Conservation (phyloP, 2,797 vertebrate species). For the Pempheris klunzingeri region DNA sequence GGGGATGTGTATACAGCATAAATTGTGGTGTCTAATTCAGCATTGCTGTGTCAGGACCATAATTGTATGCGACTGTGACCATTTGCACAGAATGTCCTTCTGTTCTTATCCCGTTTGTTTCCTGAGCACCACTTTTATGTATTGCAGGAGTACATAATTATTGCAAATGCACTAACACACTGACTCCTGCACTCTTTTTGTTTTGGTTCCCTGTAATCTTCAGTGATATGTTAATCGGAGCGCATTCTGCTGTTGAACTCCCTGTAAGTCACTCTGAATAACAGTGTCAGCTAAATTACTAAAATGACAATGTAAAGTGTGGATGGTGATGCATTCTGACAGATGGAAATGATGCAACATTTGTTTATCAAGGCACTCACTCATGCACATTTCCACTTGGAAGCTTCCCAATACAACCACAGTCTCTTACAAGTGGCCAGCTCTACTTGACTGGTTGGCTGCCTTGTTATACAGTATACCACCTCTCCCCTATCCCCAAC, state of each 20-base stretch:
- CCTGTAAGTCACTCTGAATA: conserved; percentile 30
- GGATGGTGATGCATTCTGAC: conserved; percentile 45
- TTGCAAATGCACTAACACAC: neutral
- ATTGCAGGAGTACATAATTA: conserved; percentile 11
- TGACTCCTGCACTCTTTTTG: conserved; percentile 34
- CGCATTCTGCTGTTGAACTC: conserved; percentile 27
- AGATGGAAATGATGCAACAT: conserved; percentile 48
- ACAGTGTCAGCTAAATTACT: conserved; percentile 46
- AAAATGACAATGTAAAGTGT: conserved; percentile 52
- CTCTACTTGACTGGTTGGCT: neutral
- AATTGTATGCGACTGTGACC: conserved; percentile 22
- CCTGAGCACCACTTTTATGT: conserved; percentile 23
- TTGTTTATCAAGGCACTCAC: conserved; percentile 31
- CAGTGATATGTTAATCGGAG: conserved; percentile 39
- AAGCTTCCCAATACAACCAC: conserved; percentile 1
- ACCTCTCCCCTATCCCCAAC: neutral
- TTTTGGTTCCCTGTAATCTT: conserved; percentile 42
- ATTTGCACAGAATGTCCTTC: conserved; percentile 16
- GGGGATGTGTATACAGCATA: no score
- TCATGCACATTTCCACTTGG: conserved; percentile 30
- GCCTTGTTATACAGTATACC: conserved; percentile 4
- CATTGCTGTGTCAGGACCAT: conserved; percentile 5
- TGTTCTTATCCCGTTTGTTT: conserved; percentile 27
- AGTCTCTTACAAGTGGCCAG: conserved; percentile 11
- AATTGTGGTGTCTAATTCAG: neutral